Evolutionary conservation across 1,140 invertebrate species (phyloP).

Genomic region (Solenopsis invicta): DNA sequence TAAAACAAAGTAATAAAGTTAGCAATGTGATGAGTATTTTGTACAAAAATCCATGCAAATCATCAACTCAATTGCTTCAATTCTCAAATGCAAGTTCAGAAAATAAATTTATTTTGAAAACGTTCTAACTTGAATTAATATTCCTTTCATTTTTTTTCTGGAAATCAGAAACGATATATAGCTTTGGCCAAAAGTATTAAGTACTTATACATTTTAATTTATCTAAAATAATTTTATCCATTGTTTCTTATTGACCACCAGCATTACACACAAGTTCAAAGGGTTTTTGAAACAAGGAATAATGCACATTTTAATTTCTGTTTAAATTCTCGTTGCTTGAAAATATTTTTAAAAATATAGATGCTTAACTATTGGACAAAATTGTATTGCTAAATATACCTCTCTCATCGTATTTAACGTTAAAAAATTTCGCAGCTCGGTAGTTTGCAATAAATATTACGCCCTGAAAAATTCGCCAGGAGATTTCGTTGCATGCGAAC

Average conservation of each 20-base stretch:
- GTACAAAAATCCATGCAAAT: background rate
- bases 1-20: background rate
- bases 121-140: background rate
- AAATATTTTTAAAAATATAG: too few species aligned
- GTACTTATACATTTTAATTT: too few species aligned
- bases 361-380: too few species aligned
- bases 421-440: background rate
- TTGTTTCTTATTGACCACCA: too few species aligned
- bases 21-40: background rate
- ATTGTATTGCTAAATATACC: background rate
- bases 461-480: background rate
- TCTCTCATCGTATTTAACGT: too few species aligned
- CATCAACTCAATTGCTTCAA: background rate
- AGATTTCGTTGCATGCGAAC: constrained; percentile 20
- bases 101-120: background rate
- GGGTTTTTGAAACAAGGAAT: too few species aligned
- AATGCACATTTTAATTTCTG: too few species aligned
- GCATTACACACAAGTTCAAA: too few species aligned
- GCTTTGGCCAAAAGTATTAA: too few species aligned
- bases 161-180: too few species aligned
- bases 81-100: background rate
- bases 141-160: background rate
- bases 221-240: too few species aligned
- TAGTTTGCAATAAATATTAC: constrained; percentile 24
- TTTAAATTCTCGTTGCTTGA: too few species aligned